phyloP scores from a whole-genome alignment of 2,888 invertebrate species.

The Prenolepis imparis region DNA sequence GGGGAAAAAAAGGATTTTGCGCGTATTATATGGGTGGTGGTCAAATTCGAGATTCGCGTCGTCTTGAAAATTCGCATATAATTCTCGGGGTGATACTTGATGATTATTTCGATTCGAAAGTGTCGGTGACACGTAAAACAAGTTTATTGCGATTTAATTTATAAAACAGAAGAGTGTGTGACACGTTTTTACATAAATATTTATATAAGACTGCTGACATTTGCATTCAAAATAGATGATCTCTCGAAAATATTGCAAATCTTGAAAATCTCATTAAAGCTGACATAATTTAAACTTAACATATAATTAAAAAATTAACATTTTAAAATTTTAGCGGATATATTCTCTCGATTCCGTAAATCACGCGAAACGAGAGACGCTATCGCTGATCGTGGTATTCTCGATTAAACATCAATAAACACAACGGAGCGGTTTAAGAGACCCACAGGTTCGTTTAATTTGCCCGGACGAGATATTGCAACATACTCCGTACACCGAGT shows the following conservation, averaged over 20 bases:
- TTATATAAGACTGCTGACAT: neutral
- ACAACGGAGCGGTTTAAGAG: neutral
- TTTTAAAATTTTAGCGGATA: neutral
- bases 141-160: neutral
- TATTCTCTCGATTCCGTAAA: neutral
- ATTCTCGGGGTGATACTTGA: slow-evolving; percentile 11
- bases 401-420: slow-evolving; percentile 19
- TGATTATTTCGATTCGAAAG: neutral
- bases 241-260: neutral
- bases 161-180: neutral
- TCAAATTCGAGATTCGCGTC: neutral
- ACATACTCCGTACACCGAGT: slow-evolving; percentile 30
- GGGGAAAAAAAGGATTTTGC: slow-evolving; percentile 35
- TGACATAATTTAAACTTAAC: neutral
- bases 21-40: slow-evolving; percentile 8
- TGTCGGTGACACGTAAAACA: neutral
- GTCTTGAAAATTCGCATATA: neutral
- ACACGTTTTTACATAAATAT: neutral
- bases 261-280: neutral
- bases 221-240: neutral
- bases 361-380: neutral
- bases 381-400: neutral
- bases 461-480: slow-evolving; percentile 42
- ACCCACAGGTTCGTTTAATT: slow-evolving; percentile 55
- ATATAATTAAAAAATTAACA: neutral